Base-by-base conservation (phyloP, 2,797 vertebrate species). In the Coracias cyanogaster region DNA sequence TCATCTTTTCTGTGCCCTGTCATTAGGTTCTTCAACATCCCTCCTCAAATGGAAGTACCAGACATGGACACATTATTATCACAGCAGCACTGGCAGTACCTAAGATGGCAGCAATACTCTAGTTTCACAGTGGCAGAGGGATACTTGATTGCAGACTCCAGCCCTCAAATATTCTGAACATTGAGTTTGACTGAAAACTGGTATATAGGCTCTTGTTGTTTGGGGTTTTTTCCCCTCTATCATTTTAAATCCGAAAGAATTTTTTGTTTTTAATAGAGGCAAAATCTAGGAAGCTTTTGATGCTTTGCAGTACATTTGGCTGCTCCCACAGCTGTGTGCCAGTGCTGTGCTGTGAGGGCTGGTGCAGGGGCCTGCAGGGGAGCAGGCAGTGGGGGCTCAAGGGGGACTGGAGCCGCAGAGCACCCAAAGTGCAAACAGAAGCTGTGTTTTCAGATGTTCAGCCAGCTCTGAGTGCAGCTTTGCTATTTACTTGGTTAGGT, bases 61-160 rank as follows among this genome's bases (percentile, higher is more conserved):
- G 31, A 1, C 15, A 24, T 0, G 3, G n/a, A 20, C 26, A 21
- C 6, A 1, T 8, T 60, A 6, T n/a, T 57, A 8, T 43, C 24
- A 43, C 24, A 26, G 55, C 26, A 52, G 46, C n/a, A 14, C 0
- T 1, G 45, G 60, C 31, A 10, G 3, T 57, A 49, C 15, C 35
- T 45, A 39, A 57, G 15, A 25, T 15, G 41, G 14, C 2, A 1
- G 26, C 43, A 22, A 6, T 37, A 5, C 26, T 77, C 18, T 1
- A 12, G 5, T 5, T 26, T n/a, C 39, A 8, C 10, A 8, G n/a
- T 15, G 28, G 15, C 49, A 35, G 10, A 7, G 9, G 28, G n/a
- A 9, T 24, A 6, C 29, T 31, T 25, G 11, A 48, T 62, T 28
- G 24, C 16, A 18, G 22, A 15, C 64, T 49, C 35, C 10, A 35